phyloP scores from a whole-genome alignment of 2,797 vertebrate genomes.

The Brachymystax lenok region DNA sequence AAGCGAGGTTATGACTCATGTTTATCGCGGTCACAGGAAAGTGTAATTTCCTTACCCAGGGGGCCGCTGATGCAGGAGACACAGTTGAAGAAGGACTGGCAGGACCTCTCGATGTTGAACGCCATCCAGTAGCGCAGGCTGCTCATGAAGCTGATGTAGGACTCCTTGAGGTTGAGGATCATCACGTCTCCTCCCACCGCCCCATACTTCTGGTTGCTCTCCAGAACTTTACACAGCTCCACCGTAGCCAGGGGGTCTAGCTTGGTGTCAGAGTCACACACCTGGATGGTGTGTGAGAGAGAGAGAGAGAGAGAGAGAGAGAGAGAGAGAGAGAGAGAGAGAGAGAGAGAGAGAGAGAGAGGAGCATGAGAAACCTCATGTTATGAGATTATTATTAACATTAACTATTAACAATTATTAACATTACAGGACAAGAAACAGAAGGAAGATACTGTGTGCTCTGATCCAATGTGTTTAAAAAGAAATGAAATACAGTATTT shows the following conservation, averaged over 20 bases:
- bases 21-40: neutral
- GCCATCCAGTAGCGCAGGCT: conserved; percentile 92
- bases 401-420: no score
- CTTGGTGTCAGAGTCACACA: conserved; percentile 89
- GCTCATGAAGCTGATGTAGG: conserved; percentile 90
- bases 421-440: neutral
- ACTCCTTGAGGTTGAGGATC: conserved; percentile 87
- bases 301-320: neutral
- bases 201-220: conserved; percentile 79
- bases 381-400: no score
- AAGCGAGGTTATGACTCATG: neutral
- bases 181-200: conserved; percentile 89
- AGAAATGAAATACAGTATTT: neutral
- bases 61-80: conserved; percentile 92
- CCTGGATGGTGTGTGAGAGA: conserved; percentile 63
- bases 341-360: no score
- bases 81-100: conserved; percentile 89
- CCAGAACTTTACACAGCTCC: conserved; percentile 86
- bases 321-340: no score
- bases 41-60: conserved; percentile 76
- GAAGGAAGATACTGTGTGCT: neutral
- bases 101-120: conserved; percentile 88
- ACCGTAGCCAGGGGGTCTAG: conserved; percentile 82
- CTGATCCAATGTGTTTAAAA: neutral
- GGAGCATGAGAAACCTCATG: no score